phyloP scores from a whole-genome alignment of 2,113 vertebrate species.

The Carlito syrichta region DNA sequence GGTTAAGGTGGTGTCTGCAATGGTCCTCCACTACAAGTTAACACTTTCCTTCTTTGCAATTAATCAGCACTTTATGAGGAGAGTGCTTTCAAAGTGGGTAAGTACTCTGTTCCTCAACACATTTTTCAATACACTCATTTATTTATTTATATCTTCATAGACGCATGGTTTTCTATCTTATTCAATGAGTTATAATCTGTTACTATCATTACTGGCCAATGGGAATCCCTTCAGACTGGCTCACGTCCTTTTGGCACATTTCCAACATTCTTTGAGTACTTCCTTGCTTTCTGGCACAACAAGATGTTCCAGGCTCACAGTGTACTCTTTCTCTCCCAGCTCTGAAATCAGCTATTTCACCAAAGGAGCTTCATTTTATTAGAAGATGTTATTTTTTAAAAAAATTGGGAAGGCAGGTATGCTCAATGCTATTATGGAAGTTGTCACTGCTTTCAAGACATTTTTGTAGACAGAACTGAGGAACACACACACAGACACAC shows the following conservation, averaged over 20 bases:
- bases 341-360: conserved; percentile 6
- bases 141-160: neutral
- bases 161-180: neutral
- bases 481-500: neutral
- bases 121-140: neutral
- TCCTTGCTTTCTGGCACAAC: conserved; percentile 48
- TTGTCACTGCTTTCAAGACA: neutral
- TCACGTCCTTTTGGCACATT: neutral
- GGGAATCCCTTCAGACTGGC: neutral
- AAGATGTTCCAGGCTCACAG: conserved; percentile 31
- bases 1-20: neutral
- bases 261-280: conserved; percentile 51
- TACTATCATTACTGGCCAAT: conserved; percentile 13
- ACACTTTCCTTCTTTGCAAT: neutral
- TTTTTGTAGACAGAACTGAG: neutral
- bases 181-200: conserved; percentile 30
- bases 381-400: neutral
- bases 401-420: fast-evolving
- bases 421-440: neutral
- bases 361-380: neutral
- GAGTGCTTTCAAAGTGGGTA: neutral
- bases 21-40: neutral
- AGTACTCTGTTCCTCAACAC: neutral
- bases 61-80: neutral
- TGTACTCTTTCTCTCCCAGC: conserved; percentile 20